Evolutionary conservation across 2,888 invertebrate species (phyloP).

Genomic region (Nineta flava): DNA sequence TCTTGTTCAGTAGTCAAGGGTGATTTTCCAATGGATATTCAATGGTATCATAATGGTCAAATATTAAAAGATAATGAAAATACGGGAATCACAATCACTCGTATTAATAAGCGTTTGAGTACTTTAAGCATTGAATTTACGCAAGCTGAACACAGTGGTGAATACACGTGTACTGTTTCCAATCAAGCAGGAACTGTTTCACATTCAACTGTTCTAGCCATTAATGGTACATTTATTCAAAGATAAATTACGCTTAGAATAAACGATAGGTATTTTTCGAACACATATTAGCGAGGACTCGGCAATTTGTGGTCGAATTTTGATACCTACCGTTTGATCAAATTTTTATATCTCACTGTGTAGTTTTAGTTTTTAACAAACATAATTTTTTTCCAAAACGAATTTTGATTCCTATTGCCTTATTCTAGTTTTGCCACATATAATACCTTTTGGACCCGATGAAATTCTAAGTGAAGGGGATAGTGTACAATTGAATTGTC

Average conservation of each 20-base stretch:
- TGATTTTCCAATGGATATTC: constrained; percentile 60
- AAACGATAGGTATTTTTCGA: not conserved
- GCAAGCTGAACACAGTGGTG: constrained; percentile 41
- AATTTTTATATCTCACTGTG: too few relatives aligned
- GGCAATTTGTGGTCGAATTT: too few relatives aligned
- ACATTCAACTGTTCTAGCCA: constrained; percentile 34
- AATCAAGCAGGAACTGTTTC: constrained; percentile 37
- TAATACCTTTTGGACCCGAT: constrained; percentile 43
- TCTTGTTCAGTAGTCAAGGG: constrained; percentile 59
- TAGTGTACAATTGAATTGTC: constrained; percentile 14
- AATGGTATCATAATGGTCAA: constrained; percentile 54
- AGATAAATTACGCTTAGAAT: not conserved
- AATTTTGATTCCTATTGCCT: not conserved
- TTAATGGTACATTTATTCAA: constrained; percentile 29
- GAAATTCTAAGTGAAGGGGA: constrained; percentile 28
- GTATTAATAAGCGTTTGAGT: constrained; percentile 46
- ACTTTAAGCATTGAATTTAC: constrained; percentile 44
- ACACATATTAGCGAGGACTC: not conserved
- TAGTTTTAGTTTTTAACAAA: too few relatives aligned
- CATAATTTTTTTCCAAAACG: too few relatives aligned
- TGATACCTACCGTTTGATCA: constrained; percentile 5
- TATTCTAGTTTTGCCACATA: constrained; percentile 40
- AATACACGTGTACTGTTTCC: constrained; percentile 42
- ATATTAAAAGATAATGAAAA: constrained; percentile 30
- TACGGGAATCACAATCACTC: constrained; percentile 33